These are phyloP conservation scores for Athetis lepigone DNA, from an alignment of 2,888 invertebrate species.

Conservation along the genomic window DNA sequence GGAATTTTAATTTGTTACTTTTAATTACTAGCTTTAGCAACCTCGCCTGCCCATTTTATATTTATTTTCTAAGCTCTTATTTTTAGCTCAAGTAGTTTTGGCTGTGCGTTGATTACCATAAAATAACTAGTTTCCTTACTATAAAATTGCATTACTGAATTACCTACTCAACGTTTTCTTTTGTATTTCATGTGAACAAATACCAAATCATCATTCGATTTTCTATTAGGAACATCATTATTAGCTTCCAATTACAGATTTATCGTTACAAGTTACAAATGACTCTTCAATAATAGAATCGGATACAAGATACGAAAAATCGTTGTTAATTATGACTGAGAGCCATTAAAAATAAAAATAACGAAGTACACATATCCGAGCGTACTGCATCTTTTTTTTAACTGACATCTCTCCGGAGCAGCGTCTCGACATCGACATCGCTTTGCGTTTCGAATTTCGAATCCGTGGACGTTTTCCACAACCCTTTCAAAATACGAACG, in stretches of 20 bases:
- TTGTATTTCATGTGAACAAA: too few relatives aligned
- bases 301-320: conserved; percentile 45
- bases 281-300: conserved; percentile 19
- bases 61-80: too few relatives aligned
- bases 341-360: conserved; percentile 57
- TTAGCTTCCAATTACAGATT: conserved; percentile 14
- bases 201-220: too few relatives aligned
- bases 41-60: too few relatives aligned
- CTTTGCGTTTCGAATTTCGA: conserved; percentile 83
- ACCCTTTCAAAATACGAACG: conserved; percentile 70
- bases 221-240: neutral
- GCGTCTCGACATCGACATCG: conserved; percentile 75
- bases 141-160: too few relatives aligned
- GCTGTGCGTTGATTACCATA: too few relatives aligned
- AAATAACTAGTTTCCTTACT: too few relatives aligned
- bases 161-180: too few relatives aligned
- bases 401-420: conserved; percentile 75
- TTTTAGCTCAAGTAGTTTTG: too few relatives aligned
- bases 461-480: conserved; percentile 80
- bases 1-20: conserved; percentile 18
- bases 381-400: conserved; percentile 65
- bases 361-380: conserved; percentile 46
- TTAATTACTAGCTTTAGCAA: too few relatives aligned
- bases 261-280: conserved; percentile 19
- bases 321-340: conserved; percentile 57